Evolutionary conservation across 2,888 invertebrate species (phyloP).

Genomic region (Azorinus chamasolen): DNA sequence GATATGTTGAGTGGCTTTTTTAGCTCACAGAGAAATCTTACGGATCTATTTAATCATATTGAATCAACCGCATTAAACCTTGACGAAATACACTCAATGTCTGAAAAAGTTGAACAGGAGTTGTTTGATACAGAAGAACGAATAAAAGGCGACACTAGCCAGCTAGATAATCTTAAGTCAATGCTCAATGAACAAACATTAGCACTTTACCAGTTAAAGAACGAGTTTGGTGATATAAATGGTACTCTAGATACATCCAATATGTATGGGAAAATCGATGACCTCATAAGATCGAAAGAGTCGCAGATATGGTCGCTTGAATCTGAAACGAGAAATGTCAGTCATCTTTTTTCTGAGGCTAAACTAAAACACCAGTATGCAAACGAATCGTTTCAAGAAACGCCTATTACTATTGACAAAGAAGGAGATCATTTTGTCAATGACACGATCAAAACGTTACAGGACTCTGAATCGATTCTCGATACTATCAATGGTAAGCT

Average conservation of each 20-base stretch:
- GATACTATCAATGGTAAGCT: neutral
- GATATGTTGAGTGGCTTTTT: no score
- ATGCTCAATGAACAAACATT: neutral
- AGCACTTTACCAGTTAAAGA: slow-evolving; percentile 4
- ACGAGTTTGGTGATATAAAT: slow-evolving; percentile 31
- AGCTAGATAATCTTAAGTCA: neutral
- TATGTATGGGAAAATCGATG: no score
- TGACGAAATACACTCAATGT: neutral
- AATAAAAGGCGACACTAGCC: neutral
- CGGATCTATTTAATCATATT: no score
- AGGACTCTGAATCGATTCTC: neutral
- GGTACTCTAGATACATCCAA: slow-evolving; percentile 10
- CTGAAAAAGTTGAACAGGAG: neutral
- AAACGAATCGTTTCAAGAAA: no score
- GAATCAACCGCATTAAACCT: neutral
- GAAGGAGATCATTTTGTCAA: neutral
- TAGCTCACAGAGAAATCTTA: no score
- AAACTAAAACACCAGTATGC: no score
- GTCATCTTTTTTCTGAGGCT: no score
- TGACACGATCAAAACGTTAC: neutral
- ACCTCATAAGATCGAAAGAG: no score
- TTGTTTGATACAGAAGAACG: slow-evolving; percentile 9
- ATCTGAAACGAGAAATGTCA: no score
- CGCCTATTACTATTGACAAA: neutral
- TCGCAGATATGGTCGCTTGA: no score